These are phyloP conservation scores for Lytechinus pictus DNA, from an alignment of 35 echinoderm and acorn worm species.

Conservation along the genomic window DNA sequence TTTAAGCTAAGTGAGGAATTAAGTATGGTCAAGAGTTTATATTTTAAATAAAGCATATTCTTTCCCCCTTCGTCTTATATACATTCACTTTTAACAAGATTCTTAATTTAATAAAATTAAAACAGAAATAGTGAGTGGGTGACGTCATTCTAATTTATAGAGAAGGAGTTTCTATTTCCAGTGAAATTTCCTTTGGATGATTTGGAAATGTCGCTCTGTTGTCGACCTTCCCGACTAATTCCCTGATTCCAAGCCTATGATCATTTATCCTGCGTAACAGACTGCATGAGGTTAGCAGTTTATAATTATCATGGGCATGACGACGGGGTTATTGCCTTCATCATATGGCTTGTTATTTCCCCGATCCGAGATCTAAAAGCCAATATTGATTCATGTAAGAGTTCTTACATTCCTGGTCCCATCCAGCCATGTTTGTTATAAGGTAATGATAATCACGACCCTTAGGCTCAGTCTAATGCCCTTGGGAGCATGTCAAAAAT, in stretches of 20 bases:
- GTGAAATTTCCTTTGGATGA: too few species aligned
- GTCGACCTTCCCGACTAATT: not conserved
- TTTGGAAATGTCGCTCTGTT: not conserved
- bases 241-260: not conserved
- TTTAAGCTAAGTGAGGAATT: too few species aligned
- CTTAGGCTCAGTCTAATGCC: not conserved
- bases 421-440: not conserved
- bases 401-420: not conserved
- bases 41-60: too few species aligned
- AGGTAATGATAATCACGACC: not conserved
- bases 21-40: too few species aligned
- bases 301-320: not conserved
- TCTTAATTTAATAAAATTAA: too few species aligned
- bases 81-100: too few species aligned
- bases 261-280: not conserved
- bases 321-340: not conserved
- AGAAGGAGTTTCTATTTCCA: too few species aligned
- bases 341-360: not conserved
- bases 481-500: not conserved
- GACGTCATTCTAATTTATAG: too few species aligned
- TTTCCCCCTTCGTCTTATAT: too few species aligned
- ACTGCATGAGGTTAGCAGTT: not conserved
- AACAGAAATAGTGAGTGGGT: too few species aligned
- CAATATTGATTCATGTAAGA: not conserved
- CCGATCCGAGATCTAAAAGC: not conserved